Base-by-base conservation (phyloP, 2,888 invertebrate species). In the Amblyteles armatorius region DNA sequence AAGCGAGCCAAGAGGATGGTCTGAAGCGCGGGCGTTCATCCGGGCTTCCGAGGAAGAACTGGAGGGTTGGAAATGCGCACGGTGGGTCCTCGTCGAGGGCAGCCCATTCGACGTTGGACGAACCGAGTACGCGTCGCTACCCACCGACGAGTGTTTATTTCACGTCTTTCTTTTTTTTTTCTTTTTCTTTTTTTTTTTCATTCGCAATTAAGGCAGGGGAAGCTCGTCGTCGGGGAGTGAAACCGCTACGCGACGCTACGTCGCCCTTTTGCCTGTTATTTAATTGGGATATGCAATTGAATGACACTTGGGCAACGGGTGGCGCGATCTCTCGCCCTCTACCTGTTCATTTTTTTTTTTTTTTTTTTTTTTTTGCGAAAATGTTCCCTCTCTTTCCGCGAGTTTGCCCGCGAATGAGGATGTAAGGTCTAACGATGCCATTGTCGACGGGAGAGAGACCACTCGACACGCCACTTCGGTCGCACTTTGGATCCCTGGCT, bases 241-340 rank as follows among this genome's bases (percentile, higher is more conserved):
- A 68, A 65, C 60, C 89, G 91, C 91, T 92, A 90, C 91, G 89
- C 91, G 91, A 93, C 92, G 93, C 93, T 90, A 93, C 91, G 92
- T 93, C 93, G 93, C 93, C 93, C 93, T 93, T 94, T 94, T 93
- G 93, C 93, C 92, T 92, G 92, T 93, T 93, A 93, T 93, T 93
- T 93, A 94, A 94, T 94, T 93, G 93, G 93, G 92, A 94, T 91
- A 92, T 92, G 92, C 93, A 92, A 93, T 92, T 93, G 92, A 93
- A 92, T 93, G 92, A 93, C 92, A 93, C 93, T 93, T 91, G 88
- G 89, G 69, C 87, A 86, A 40, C 81, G 73, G 50, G 86, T 63
- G 65, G 68, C 52, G 68, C 85, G 36, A 80, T 80, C 77, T 84
- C 74, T 82, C 81, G 33, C 72, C 67, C 85, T 67, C 44, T 60